phyloP scores from a whole-genome alignment of 2,113 vertebrate species.

The Pseudorectes ferrugineus region DNA sequence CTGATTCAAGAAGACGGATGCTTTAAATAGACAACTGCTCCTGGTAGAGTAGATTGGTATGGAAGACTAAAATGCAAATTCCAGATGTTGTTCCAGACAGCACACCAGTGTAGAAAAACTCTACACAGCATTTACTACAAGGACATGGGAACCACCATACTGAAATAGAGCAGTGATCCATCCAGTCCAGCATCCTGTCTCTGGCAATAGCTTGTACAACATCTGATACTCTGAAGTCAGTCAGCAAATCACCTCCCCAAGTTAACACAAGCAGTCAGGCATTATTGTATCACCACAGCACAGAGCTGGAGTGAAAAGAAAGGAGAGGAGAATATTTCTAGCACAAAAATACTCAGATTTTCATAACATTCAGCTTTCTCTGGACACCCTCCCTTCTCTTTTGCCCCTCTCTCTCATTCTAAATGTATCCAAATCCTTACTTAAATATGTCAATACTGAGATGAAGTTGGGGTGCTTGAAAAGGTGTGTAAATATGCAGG shows the following conservation, averaged over 20 bases:
- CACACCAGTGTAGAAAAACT: neutral
- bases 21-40: neutral
- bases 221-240: neutral
- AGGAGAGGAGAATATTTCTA: neutral
- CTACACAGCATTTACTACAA: neutral
- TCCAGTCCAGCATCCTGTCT: neutral
- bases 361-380: neutral
- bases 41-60: neutral
- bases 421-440: neutral
- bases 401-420: neutral
- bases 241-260: neutral
- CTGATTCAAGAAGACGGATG: neutral
- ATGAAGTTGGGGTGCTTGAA: neutral
- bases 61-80: neutral
- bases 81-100: slow-evolving; percentile 34
- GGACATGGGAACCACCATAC: neutral
- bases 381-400: neutral
- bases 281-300: neutral
- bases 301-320: neutral
- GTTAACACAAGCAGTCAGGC: neutral
- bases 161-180: neutral
- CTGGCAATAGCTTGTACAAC: neutral
- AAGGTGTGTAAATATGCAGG: neutral
- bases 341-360: neutral
- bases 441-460: neutral